Evolutionary conservation across 2,113 vertebrate genomes (phyloP).

Genomic region (Hepsetus odoe): DNA sequence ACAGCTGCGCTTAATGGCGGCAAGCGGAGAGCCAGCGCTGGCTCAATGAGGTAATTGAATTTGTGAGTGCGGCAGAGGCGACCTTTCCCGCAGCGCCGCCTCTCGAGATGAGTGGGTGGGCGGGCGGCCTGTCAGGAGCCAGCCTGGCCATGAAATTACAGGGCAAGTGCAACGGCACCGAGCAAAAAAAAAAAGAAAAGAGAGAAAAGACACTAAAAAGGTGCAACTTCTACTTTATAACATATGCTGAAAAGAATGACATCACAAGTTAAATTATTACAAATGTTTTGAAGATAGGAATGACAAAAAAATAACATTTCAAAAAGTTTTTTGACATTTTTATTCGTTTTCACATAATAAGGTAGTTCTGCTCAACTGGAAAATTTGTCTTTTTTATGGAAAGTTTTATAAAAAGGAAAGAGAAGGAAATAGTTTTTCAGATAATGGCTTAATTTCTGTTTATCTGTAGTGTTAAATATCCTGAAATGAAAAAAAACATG

Average conservation of each 20-base stretch:
- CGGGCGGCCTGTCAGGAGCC: slow-evolving; percentile 53
- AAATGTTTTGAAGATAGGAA: too few species aligned
- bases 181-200: slow-evolving; percentile 44
- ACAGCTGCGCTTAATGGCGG: slow-evolving; percentile 58
- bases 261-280: too few species aligned
- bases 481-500: too few species aligned
- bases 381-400: too few species aligned
- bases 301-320: too few species aligned
- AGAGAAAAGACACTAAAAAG: not conserved
- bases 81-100: slow-evolving; percentile 33
- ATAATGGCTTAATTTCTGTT: too few species aligned
- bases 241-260: slow-evolving; percentile 58
- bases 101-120: slow-evolving; percentile 53
- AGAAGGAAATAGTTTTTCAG: too few species aligned
- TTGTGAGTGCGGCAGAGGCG: slow-evolving; percentile 45
- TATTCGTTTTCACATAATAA: too few species aligned
- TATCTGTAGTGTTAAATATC: too few species aligned
- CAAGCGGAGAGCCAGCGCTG: not conserved
- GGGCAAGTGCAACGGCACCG: slow-evolving; percentile 58
- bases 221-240: slow-evolving; percentile 54
- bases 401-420: too few species aligned
- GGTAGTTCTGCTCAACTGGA: too few species aligned
- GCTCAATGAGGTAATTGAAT: slow-evolving; percentile 58
- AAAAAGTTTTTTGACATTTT: too few species aligned
- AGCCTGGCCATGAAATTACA: slow-evolving; percentile 64